Evolutionary conservation across 35 echinoderm and acorn worm genomes (phyloP).

Genomic region (Ptychodera flava): DNA sequence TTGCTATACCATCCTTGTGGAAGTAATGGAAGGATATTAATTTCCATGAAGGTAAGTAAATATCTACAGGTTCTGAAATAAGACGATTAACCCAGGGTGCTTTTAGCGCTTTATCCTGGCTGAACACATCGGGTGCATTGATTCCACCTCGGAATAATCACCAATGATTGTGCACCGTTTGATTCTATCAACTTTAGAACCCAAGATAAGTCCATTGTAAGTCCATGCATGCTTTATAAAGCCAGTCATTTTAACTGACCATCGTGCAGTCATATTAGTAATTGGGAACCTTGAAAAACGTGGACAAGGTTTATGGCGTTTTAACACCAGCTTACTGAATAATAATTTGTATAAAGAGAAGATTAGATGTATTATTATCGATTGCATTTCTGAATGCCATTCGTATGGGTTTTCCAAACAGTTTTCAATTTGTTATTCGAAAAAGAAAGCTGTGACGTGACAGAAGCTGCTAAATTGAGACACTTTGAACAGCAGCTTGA

Average conservation of each 20-base stretch:
- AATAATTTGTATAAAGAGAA: not conserved
- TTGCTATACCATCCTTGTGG: too few relatives aligned
- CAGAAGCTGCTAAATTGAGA: not conserved
- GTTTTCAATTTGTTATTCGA: not conserved
- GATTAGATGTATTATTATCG: not conserved
- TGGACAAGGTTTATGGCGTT: not conserved
- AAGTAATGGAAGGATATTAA: too few relatives aligned
- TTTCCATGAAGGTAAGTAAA: too few relatives aligned
- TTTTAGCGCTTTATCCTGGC: too few relatives aligned
- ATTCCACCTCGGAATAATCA: too few relatives aligned
- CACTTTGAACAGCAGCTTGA: not conserved
- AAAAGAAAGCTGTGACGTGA: not conserved
- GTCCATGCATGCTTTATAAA: not conserved
- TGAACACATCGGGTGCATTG: too few relatives aligned
- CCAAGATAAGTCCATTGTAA: too few relatives aligned
- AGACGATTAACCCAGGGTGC: too few relatives aligned
- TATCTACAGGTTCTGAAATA: too few relatives aligned
- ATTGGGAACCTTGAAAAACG: not conserved
- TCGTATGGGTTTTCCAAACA: not conserved
- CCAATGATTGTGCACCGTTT: too few relatives aligned
- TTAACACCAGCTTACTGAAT: not conserved
- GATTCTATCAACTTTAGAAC: too few relatives aligned
- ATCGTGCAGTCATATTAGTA: not conserved
- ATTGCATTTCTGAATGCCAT: not conserved
- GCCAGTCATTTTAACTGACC: not conserved